phyloP scores from a whole-genome alignment of 2,113 vertebrate species.

The Sylvilagus bachmani region DNA sequence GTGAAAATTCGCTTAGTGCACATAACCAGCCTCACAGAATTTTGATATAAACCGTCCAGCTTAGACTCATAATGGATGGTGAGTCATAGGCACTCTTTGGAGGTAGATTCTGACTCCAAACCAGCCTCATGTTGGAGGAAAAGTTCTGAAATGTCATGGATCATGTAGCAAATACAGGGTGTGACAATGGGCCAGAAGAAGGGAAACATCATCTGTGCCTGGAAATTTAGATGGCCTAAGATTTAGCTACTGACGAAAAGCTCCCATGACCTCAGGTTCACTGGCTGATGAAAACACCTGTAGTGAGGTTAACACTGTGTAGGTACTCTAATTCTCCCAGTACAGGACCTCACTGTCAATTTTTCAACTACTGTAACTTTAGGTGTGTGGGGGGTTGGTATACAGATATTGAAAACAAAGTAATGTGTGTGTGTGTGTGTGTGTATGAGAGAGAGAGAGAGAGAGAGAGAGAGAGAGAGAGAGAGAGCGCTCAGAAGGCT shows the following conservation, averaged over 20 bases:
- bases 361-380: slow-evolving; percentile 6
- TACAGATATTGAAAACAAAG: neutral
- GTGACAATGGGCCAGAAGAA: neutral
- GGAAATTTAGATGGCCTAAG: neutral
- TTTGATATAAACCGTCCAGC: neutral
- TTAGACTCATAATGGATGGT: neutral
- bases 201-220: neutral
- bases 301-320: neutral
- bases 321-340: neutral
- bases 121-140: neutral
- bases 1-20: neutral
- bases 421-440: no score
- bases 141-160: neutral
- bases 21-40: neutral
- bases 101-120: neutral
- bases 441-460: no score
- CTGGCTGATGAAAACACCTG: neutral
- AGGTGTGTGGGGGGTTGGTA: neutral
- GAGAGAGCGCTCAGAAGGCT: neutral
- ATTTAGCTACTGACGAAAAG: neutral
- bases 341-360: neutral
- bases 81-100: neutral
- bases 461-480: no score
- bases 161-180: neutral
- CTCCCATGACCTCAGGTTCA: neutral